Evolutionary conservation across 2,797 vertebrate species (phyloP).

Genomic region (Chromis chromis): DNA sequence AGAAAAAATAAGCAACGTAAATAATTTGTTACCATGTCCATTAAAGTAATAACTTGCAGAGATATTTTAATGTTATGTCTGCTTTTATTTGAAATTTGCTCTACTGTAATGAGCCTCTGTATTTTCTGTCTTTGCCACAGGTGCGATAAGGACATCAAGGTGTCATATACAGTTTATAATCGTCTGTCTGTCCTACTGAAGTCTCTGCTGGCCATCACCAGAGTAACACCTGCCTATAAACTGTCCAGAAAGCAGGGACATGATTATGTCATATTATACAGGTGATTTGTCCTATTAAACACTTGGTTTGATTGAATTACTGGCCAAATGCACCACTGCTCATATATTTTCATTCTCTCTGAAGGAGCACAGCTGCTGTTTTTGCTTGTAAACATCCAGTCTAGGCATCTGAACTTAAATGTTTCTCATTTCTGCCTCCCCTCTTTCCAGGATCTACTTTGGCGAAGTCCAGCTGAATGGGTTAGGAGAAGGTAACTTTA

Average conservation of each 20-base stretch:
- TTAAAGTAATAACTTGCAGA: no score
- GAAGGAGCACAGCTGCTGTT: no score
- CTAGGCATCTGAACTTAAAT: neutral
- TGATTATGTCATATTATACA: constrained; percentile 98
- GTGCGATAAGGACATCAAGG: constrained; percentile 98
- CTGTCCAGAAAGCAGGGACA: constrained; percentile 98
- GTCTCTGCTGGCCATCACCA: constrained; percentile 96
- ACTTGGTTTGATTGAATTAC: no score
- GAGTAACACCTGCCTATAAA: constrained; percentile 97
- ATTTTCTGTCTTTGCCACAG: constrained; percentile 73
- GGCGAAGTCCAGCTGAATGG: constrained; percentile 96
- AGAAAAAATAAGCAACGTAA: no score
- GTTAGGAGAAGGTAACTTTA: constrained; percentile 93
- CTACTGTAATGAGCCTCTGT: neutral
- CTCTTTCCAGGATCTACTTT: constrained; percentile 93
- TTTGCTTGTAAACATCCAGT: neutral
- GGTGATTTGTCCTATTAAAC: constrained; percentile 77
- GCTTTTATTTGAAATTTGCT: neutral
- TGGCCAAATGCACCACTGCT: neutral
- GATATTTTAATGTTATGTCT: no score
- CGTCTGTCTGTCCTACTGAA: constrained; percentile 96
- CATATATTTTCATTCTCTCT: neutral
- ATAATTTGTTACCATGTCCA: no score
- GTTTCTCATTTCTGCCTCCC: constrained; percentile 23
- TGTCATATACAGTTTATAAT: constrained; percentile 98